Conservation (phyloP, 2,797 vertebrate species). For the Megaceryle alcyon region DNA sequence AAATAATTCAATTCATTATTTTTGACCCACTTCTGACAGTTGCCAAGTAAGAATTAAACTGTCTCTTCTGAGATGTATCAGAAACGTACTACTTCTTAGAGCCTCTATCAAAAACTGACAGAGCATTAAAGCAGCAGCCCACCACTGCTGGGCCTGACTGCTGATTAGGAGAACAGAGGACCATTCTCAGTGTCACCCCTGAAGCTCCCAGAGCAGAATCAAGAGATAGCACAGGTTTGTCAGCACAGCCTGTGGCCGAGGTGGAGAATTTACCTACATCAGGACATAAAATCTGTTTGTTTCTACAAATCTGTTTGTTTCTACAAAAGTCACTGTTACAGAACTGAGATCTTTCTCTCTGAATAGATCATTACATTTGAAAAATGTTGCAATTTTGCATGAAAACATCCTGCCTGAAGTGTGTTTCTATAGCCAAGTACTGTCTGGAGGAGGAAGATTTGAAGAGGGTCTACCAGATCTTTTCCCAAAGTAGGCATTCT, state of each 20-base stretch:
- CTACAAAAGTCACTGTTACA: background rate
- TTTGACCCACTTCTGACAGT: background rate
- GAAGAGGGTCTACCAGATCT: background rate
- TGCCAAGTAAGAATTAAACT: background rate
- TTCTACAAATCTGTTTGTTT: background rate
- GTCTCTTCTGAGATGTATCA: background rate
- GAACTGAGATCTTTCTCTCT: background rate
- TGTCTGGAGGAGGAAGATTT: background rate
- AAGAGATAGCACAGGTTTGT: background rate
- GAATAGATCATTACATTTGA: background rate
- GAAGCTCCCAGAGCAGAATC: background rate
- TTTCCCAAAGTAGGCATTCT: background rate
- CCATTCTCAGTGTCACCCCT: background rate
- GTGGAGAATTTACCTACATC: background rate
- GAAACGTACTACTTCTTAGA: background rate
- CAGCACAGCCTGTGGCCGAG: background rate
- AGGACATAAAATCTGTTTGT: background rate
- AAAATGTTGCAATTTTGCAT: background rate
- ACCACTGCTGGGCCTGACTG: background rate
- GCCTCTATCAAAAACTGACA: background rate
- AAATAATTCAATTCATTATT: conserved; percentile 4
- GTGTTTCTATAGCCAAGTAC: background rate
- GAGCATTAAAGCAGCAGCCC: background rate
- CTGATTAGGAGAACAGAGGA: background rate
- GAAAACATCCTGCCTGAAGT: background rate